Conservation (phyloP, 1,140 invertebrate species). For the Calephelis virginiensis region DNA sequence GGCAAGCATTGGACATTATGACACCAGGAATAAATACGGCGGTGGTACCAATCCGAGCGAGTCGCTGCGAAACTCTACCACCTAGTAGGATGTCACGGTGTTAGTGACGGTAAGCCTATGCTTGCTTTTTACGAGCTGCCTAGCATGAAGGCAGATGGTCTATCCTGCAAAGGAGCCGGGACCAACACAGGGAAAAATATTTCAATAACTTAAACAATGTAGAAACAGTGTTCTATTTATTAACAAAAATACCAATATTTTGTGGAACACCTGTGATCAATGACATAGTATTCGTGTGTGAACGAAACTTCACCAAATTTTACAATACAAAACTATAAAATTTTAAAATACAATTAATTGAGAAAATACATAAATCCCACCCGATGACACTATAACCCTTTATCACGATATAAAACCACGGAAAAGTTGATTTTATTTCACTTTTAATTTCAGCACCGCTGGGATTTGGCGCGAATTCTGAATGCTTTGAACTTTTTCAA, state of each 20-base stretch:
- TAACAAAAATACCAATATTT: neutral
- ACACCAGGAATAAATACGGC: no score
- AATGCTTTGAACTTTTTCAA: conserved; percentile 7
- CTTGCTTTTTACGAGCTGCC: no score
- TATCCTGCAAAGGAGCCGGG: no score
- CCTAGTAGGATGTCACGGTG: no score
- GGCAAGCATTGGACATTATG: no score
- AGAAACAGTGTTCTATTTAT: no score
- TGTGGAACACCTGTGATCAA: neutral
- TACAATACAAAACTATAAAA: neutral
- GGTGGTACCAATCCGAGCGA: no score
- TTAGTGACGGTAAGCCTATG: no score
- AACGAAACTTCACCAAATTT: neutral
- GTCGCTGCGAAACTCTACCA: no score
- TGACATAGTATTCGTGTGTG: neutral
- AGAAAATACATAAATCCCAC: conserved; percentile 5
- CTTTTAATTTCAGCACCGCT: neutral
- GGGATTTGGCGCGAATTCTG: neutral
- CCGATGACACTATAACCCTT: conserved; percentile 7
- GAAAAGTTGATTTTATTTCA: conserved; percentile 5
- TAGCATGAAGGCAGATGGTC: no score
- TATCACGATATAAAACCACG: neutral
- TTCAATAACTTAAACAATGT: no score
- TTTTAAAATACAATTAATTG: neutral
- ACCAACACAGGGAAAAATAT: no score